Conservation (phyloP, 2,797 vertebrate genomes). For the Tiaroga cobitis region DNA sequence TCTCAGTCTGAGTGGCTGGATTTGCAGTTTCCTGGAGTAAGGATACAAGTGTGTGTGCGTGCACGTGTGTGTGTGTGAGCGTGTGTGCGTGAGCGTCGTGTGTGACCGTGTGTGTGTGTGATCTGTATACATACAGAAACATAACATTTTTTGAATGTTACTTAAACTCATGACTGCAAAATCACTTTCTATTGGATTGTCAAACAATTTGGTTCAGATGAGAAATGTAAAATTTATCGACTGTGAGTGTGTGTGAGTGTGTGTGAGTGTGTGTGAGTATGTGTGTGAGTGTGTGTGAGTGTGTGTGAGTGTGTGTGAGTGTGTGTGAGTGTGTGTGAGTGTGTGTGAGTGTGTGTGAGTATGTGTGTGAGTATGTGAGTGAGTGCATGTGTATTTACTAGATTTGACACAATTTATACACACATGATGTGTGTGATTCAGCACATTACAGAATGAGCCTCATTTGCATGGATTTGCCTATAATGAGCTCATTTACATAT, state of each 20-base stretch:
- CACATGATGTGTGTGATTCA: not conserved
- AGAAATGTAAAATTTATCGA: no score
- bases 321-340: not conserved
- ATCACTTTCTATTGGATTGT: no score
- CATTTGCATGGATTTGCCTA: not conserved
- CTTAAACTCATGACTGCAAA: no score
- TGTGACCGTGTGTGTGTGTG: no score
- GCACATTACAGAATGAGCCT: not conserved
- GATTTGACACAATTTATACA: not conserved
- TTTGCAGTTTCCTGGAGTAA: not conserved
- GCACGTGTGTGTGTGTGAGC: no score
- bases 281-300: not conserved
- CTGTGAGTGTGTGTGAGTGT: not conserved
- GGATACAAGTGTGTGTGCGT: no score
- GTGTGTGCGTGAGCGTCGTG: no score
- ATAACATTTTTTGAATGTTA: no score
- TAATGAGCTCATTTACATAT: not conserved
- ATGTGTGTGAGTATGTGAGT: not conserved
- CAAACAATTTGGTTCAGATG: no score
- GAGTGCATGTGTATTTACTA: no score
- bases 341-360: not conserved
- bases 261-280: not conserved
- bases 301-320: not conserved
- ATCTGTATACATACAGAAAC: no score
- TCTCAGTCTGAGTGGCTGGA: not conserved